These are phyloP conservation scores for Mesochorus sp. DNA, from an alignment of 2,888 invertebrate species.

Conservation along the genomic window DNA sequence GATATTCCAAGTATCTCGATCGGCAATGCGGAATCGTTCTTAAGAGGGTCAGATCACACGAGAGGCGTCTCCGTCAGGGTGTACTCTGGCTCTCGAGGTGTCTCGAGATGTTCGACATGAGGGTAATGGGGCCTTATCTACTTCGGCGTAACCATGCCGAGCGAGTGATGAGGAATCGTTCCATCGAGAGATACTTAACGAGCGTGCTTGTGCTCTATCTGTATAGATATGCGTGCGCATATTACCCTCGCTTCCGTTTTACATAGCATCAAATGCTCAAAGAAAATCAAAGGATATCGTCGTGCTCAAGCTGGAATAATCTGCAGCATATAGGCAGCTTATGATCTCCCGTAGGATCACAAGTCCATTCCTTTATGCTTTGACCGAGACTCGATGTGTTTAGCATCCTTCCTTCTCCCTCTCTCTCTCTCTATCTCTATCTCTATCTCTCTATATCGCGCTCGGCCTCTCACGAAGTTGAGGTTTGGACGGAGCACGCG, in stretches of 20 bases:
- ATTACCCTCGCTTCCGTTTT: background rate
- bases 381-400: slow-evolving; percentile 27
- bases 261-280: slow-evolving; percentile 27
- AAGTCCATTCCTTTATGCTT: slow-evolving; percentile 27
- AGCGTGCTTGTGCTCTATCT: slow-evolving; percentile 17
- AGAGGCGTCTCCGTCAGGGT: background rate
- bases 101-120: slow-evolving; percentile 53
- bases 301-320: slow-evolving; percentile 42
- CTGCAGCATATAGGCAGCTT: slow-evolving; percentile 11
- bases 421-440: background rate
- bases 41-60: slow-evolving; percentile 28
- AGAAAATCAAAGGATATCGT: slow-evolving; percentile 50
- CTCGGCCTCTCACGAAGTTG: slow-evolving; percentile 37
- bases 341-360: slow-evolving; percentile 38
- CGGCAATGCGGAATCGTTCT: slow-evolving; percentile 53
- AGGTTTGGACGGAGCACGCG: slow-evolving; percentile 39
- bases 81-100: slow-evolving; percentile 21
- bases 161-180: slow-evolving; percentile 68
- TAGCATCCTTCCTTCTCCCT: background rate
- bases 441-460: background rate
- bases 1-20: slow-evolving; percentile 50
- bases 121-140: slow-evolving; percentile 67
- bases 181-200: slow-evolving; percentile 63
- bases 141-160: slow-evolving; percentile 62
- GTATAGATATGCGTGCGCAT: slow-evolving; percentile 14